Evolutionary conservation across 1,140 invertebrate species (phyloP), one percentile per base, ranked within the genome.

Genomic region (Wiebesia pumilae): DNA sequence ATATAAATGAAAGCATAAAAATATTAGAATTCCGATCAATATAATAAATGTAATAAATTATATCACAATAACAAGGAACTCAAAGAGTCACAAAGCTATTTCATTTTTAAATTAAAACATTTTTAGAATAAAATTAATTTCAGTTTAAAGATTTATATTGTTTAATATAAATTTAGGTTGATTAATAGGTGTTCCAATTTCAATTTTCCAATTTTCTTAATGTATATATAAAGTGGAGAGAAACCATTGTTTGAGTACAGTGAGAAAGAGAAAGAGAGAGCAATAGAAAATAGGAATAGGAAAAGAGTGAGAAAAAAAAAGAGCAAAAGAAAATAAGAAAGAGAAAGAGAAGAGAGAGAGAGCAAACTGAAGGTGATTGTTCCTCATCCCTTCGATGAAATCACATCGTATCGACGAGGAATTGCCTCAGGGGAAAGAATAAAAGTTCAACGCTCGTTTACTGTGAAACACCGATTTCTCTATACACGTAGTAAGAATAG

Each of bases 391-490:
- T 62, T 75, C 71, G 67, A 54, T 47, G 79, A 75, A 81, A 81
- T 81, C 51, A 67, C 67, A 71, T 54, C 51, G 84, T 65, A 69
- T 82, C 71, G 84, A 77, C 69, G 51, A 86, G 84, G 81, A 85
- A 85, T 65, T 65, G 35, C 51, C 84, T 67, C 78, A 24, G n/a
- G 78, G 78, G 84, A 73, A 12, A 33, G 35, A 43, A 47, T 35
- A 30, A 40, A 69, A 77, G 84, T 86, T 86, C 80, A 62, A 75
- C 40, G 73, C 71, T 87, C 85, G 85, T 83, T 87, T 87, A 87
- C 58, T 38, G 73, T 24, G 30, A 83, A 87, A 87, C 62, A 79
- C 54, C 81, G 81, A 87, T 87, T 86, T 54, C 71, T 33, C 3
- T 81, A 73, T 30, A 58, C 33, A 65, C 21, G 40, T 47, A 12